Conservation (phyloP, 1,140 invertebrate genomes). For the Vollenhovia emeryi region DNA sequence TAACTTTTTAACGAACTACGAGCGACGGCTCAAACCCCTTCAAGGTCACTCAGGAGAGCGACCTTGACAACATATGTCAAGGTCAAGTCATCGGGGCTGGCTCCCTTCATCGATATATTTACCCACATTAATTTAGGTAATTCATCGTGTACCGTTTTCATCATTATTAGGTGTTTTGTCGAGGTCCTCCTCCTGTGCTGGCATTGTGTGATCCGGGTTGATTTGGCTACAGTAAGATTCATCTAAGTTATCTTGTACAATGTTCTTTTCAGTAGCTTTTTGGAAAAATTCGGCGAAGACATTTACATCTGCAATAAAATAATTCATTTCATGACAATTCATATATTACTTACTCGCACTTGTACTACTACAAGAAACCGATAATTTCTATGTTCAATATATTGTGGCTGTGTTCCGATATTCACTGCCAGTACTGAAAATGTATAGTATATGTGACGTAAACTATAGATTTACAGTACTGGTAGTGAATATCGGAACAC, state of each 20-base stretch:
- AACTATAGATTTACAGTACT: too few relatives aligned
- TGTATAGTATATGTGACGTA: too few relatives aligned
- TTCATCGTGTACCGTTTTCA: not conserved
- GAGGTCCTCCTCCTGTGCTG: not conserved
- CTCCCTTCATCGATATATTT: too few relatives aligned
- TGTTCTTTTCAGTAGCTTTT: not conserved
- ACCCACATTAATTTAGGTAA: not conserved
- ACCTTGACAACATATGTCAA: too few relatives aligned
- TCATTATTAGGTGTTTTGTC: not conserved
- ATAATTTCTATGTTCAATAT: not conserved
- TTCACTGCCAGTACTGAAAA: too few relatives aligned
- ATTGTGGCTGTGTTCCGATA: too few relatives aligned
- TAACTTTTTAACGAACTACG: too few relatives aligned
- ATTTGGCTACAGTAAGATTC: not conserved
- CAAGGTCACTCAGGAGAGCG: too few relatives aligned
- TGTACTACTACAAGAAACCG: not conserved
- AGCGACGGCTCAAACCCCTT: too few relatives aligned
- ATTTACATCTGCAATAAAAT: not conserved
- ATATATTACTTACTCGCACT: not conserved
- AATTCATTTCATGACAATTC: not conserved
- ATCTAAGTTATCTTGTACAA: not conserved
- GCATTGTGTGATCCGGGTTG: not conserved
- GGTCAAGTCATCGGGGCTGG: too few relatives aligned
- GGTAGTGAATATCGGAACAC: too few relatives aligned
- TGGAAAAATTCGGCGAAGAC: not conserved